phyloP scores from a whole-genome alignment of 2,888 invertebrate genomes.

The Heliconius cydno region DNA sequence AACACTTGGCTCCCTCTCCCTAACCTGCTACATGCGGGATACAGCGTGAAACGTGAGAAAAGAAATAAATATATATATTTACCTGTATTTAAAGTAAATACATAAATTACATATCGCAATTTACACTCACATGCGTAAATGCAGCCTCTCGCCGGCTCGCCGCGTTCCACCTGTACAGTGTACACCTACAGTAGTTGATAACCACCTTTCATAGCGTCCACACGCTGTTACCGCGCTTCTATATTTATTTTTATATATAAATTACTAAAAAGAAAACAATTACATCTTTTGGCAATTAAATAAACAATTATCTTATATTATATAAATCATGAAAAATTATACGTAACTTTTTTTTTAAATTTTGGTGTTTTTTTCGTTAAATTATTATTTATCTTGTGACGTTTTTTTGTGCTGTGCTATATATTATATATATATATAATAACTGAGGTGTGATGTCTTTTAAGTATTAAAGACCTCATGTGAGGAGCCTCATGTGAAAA shows the following conservation, averaged over 20 bases:
- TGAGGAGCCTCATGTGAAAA: constrained; percentile 67
- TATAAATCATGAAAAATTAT: background rate
- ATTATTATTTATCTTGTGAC: background rate
- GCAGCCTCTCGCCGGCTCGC: constrained; percentile 63
- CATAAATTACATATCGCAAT: constrained; percentile 24
- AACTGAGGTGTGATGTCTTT: constrained; percentile 29
- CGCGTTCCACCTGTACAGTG: constrained; percentile 46
- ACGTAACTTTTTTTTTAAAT: background rate
- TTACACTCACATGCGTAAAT: constrained; percentile 40
- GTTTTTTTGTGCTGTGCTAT: constrained; percentile 26
- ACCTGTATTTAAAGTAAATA: background rate
- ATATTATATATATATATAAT: constrained; percentile 5
- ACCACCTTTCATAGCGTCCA: constrained; percentile 65
- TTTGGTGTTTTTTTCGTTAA: background rate
- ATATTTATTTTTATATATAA: background rate
- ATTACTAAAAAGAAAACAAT: background rate
- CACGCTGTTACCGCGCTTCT: constrained; percentile 53
- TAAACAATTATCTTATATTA: background rate
- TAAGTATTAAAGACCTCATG: constrained; percentile 41
- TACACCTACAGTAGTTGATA: constrained; percentile 42
- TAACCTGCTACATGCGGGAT: too few species aligned
- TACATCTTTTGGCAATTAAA: background rate
- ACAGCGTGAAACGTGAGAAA: background rate
- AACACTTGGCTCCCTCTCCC: too few species aligned
- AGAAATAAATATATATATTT: background rate